Evolutionary conservation across 2,113 vertebrate genomes (phyloP), one percentile per base, ranked within the genome.

Genomic region (Gallinago undulata): DNA sequence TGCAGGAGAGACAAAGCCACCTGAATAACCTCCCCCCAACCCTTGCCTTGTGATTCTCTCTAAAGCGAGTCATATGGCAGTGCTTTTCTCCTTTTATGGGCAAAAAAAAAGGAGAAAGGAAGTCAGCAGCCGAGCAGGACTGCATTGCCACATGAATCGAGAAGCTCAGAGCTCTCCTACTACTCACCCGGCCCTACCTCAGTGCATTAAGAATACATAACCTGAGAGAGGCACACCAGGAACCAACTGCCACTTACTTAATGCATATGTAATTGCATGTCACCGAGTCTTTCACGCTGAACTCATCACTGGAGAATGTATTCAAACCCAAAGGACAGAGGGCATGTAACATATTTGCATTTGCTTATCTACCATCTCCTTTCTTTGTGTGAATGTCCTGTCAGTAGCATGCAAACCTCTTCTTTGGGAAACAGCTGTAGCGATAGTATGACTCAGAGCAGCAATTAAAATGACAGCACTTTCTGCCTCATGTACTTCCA

Each of bases 21-120:
- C 95, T 96, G 96, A 96, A 93, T 31, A 93, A 82, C 57, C 43
- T 28, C 73, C 59, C 74, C 48, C 53, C 28, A 25, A 84, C 67
- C 77, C 84, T 95, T 67, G 5, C 89, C 95, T 93, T 92, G 83
- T 94, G 92, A 89, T 94, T 91, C 72, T 94, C 89, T 94, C 90
- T 93, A 84, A 60, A 96, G 91, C 31, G 4, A 84, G 94, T 96
- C 94, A 97, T 96, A 97, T 87, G 97, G 94, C 92, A 95, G 76
- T 53, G 39, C 89, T 98, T 96, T 96, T 98, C 83, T 97, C 98
- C 98, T 98, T 98, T 98, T 98, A 98, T 97, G 97, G 98, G 95
- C 88, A 98, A 94, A 97, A 98, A 94, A 95, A 96, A 81, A 94
- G 75, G 80, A 93, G 93, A 96, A 96, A 97, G 96, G 97, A 98